Conservation (phyloP, 2,113 vertebrate species). For the Sclerurus mexicanus region DNA sequence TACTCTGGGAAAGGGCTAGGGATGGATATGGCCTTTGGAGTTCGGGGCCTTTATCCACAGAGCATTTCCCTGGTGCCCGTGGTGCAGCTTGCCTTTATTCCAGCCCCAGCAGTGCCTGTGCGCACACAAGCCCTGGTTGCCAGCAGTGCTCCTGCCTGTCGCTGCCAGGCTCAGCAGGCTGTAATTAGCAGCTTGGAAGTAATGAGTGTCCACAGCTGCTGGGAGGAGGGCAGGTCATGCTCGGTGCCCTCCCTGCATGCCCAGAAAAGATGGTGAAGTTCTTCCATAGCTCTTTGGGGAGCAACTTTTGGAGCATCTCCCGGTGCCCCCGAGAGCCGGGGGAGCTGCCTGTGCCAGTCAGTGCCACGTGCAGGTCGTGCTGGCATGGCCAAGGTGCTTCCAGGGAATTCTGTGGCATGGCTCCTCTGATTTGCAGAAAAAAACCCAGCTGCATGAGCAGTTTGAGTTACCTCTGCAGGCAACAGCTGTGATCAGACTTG, state of each 20-base stretch:
- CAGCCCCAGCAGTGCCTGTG: neutral
- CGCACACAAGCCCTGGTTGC: neutral
- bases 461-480: neutral
- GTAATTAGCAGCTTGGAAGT: neutral
- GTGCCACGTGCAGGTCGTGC: neutral
- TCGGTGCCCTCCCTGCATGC: neutral
- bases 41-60: neutral
- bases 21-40: neutral
- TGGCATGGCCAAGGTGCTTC: accelerated
- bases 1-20: neutral
- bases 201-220: neutral
- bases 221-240: neutral
- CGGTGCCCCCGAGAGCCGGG: neutral
- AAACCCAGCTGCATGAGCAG: neutral
- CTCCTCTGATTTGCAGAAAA: neutral
- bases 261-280: neutral
- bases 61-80: neutral
- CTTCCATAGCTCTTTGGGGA: neutral
- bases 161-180: neutral
- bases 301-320: neutral
- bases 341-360: neutral
- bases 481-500: neutral
- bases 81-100: neutral
- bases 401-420: neutral
- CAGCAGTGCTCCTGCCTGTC: neutral